Conservation (phyloP, 1,140 invertebrate species). For the Megathymus violae region DNA sequence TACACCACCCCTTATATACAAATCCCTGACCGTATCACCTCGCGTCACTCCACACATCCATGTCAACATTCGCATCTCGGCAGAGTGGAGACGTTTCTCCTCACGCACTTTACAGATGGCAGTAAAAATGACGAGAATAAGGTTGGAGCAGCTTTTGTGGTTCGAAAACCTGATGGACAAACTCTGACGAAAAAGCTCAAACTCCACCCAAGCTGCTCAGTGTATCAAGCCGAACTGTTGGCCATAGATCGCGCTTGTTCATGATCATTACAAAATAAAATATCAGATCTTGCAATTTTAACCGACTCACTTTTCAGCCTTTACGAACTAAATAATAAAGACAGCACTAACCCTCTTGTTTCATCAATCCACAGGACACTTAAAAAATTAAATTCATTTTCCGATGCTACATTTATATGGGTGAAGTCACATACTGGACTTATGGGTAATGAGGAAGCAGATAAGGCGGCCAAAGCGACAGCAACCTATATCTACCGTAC, state of each 20-base stretch:
- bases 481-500: not conserved
- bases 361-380: not conserved
- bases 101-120: conserved; percentile 7
- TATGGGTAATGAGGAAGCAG: conserved; percentile 7
- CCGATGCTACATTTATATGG: not conserved
- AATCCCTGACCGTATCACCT: no score
- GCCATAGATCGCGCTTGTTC: no score
- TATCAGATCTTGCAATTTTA: not conserved
- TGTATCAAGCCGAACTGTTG: not conserved
- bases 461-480: not conserved
- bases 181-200: not conserved
- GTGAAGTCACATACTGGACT: not conserved
- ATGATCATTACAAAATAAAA: not conserved
- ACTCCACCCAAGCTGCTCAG: conserved; percentile 3
- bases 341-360: not conserved
- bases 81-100: no score
- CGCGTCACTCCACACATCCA: no score
- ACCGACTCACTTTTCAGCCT: conserved; percentile 4
- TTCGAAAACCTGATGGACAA: not conserved
- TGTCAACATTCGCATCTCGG: no score
- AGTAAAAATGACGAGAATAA: conserved; percentile 4
- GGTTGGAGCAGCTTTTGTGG: no score
- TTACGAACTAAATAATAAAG: not conserved
- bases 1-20: no score
- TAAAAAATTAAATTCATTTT: not conserved